Evolutionary conservation across 2,113 vertebrate genomes (phyloP).

Genomic region (Leuciscus idus): DNA sequence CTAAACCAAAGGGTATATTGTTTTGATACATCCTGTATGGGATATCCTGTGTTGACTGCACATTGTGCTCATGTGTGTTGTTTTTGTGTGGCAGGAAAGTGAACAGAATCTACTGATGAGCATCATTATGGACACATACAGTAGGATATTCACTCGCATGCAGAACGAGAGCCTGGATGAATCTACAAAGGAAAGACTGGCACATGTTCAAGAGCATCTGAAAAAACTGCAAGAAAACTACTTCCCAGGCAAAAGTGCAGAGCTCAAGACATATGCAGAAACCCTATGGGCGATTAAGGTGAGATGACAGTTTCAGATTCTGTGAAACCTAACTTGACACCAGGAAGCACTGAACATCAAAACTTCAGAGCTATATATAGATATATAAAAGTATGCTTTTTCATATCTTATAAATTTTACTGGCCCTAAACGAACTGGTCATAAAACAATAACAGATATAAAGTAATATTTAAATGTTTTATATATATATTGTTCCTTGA

Average conservation of each 20-base stretch:
- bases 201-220: conserved; percentile 32
- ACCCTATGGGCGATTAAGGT: conserved; percentile 46
- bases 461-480: not conserved
- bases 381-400: not conserved
- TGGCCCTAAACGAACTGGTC: not conserved
- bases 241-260: conserved; percentile 44
- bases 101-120: conserved; percentile 59
- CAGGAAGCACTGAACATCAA: not conserved
- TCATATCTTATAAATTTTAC: not conserved
- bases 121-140: conserved; percentile 53
- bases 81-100: conserved; percentile 29
- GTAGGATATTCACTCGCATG: conserved; percentile 49
- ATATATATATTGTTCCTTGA: no score
- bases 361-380: not conserved
- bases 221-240: conserved; percentile 44
- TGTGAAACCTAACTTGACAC: not conserved
- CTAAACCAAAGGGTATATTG: not conserved
- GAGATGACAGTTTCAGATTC: not conserved
- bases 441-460: not conserved
- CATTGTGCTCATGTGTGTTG: not conserved
- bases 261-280: conserved; percentile 43
- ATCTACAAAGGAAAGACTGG: conserved; percentile 17
- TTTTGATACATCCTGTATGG: not conserved
- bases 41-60: not conserved
- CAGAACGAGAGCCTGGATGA: conserved; percentile 41